phyloP scores from a whole-genome alignment of 2,113 vertebrate species.

The Synchiropus splendidus region DNA sequence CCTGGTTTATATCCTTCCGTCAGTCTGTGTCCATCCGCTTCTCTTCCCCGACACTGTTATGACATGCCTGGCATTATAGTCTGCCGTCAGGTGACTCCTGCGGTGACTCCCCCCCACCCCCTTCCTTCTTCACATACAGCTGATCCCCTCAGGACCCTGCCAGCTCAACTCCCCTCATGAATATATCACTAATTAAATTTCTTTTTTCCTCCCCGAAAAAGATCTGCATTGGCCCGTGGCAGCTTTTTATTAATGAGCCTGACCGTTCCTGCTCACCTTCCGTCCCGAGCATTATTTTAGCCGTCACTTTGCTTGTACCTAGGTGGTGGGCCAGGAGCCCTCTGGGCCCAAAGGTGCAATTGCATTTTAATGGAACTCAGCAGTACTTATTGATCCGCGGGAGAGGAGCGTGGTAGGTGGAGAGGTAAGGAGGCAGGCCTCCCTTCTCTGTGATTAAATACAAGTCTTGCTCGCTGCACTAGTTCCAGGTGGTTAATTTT shows the following conservation, averaged over 20 bases:
- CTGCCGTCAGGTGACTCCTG: slow-evolving; percentile 10
- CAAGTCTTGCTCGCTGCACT: slow-evolving; percentile 5
- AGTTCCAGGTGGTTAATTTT: slow-evolving; percentile 26
- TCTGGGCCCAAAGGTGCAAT: slow-evolving; percentile 28
- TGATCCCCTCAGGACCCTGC: slow-evolving; percentile 1
- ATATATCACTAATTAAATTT: slow-evolving; percentile 16
- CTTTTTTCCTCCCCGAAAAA: slow-evolving; percentile 18
- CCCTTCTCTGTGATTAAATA: slow-evolving; percentile 9
- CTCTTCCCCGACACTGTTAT: slow-evolving; percentile 3
- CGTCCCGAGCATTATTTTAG: slow-evolving; percentile 40
- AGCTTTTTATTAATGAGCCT: slow-evolving; percentile 46
- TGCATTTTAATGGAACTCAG: slow-evolving; percentile 47
- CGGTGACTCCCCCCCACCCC: neutral
- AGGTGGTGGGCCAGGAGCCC: slow-evolving; percentile 26
- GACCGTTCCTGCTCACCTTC: slow-evolving; percentile 39
- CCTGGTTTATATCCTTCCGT: slow-evolving; percentile 4
- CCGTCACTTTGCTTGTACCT: slow-evolving; percentile 32
- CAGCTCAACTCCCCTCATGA: slow-evolving; percentile 24
- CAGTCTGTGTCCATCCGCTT: slow-evolving; percentile 1
- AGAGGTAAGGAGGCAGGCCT: slow-evolving; percentile 5
- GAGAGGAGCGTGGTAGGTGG: slow-evolving; percentile 9
- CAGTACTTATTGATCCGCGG: slow-evolving; percentile 39
- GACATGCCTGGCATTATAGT: slow-evolving; percentile 16
- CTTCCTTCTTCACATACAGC: neutral
- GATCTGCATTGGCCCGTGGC: slow-evolving; percentile 43